Conservation (phyloP, 2,113 vertebrate genomes). For the Sceloporus tristichus region DNA sequence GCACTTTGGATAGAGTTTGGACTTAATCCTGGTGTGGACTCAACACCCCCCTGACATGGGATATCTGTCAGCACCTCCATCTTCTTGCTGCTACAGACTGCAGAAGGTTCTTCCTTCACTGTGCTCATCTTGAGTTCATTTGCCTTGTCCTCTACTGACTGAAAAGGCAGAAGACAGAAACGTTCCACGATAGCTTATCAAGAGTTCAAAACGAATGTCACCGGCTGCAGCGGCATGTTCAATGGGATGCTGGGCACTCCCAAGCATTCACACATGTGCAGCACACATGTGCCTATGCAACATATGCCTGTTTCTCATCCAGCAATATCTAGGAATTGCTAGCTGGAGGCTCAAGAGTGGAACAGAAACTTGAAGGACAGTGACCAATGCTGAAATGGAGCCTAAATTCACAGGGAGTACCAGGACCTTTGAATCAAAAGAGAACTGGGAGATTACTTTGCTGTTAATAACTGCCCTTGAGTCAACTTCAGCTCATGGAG, state of each 20-base stretch:
- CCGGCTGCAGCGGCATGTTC: not conserved
- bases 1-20: too few relatives aligned
- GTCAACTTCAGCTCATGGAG: too few relatives aligned
- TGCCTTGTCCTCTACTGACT: not conserved
- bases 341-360: not conserved
- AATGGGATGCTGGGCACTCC: not conserved
- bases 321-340: not conserved
- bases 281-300: not conserved
- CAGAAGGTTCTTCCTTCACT: too few relatives aligned
- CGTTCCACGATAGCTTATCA: not conserved
- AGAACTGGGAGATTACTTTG: too few relatives aligned
- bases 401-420: too few relatives aligned
- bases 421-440: too few relatives aligned
- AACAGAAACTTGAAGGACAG: not conserved
- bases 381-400: too few relatives aligned
- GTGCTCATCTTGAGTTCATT: not conserved
- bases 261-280: not conserved
- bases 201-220: not conserved
- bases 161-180: not conserved
- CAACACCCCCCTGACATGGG: too few relatives aligned
- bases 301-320: not conserved
- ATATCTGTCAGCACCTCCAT: not conserved
- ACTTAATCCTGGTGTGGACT: too few relatives aligned
- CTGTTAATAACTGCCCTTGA: too few relatives aligned
- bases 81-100: not conserved